Base-by-base conservation (phyloP, 2,113 vertebrate species). In the Serinus canaria region DNA sequence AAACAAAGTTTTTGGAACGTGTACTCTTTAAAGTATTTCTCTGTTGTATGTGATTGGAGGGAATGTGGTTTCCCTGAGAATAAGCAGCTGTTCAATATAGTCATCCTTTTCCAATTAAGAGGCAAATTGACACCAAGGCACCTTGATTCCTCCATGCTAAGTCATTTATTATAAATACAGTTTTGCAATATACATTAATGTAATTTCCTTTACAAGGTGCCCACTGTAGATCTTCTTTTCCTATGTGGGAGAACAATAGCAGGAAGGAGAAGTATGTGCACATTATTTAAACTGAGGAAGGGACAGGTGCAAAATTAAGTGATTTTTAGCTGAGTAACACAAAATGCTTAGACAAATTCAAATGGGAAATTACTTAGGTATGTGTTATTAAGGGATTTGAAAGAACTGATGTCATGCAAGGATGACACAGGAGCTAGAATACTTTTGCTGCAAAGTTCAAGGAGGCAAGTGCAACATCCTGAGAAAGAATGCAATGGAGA, bases 271-370 rank as follows among this genome's bases (percentile, higher is more conserved):
- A 94, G 89, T 92, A 92, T 53, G 74, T 79, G 69, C 86, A 47
- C 58, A 73, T 95, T 79, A 82, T 91, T 95, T 95, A 94, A 95
- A 91, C 89, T 76, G n/a, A 92, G 91, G 91, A 93, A 95, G 74
- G 68, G 77, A 79, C 91, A 96, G 62, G 91, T 97, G 94, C 44
- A 97, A 91, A 84, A 84, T 89, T 39, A 68, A 89, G 80, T 89
- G 66, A 83, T 62, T 94, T 79, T n/a, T 73, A 78, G 49, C 80
- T 84, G 55, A 92, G 52, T 53, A 66, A 43, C 37, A 62, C 6
- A 52, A 92, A 82, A 76, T 87, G 33, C 92, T 94, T 95, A 82
- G 28, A 89, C 17, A 64, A 79, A 87, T 94, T 84, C 17, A 72
- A 75, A 81, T 49, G 31, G 14, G 11, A 60, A 64, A 60, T 14